phyloP scores from a whole-genome alignment of 2,888 invertebrate species.

The Tetragonula carbonaria region DNA sequence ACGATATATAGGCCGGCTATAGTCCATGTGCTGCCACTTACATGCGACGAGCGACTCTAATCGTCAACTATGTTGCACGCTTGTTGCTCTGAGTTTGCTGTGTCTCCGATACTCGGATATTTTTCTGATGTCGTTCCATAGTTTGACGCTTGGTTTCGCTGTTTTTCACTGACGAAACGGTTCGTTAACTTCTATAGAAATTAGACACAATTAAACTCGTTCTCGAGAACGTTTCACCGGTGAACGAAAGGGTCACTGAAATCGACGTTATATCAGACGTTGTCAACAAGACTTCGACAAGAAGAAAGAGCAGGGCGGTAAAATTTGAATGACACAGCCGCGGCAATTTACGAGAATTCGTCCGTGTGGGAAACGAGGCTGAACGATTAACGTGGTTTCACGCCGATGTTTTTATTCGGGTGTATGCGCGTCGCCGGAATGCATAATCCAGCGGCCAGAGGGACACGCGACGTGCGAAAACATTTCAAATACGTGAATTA shows the following conservation, averaged over 20 bases:
- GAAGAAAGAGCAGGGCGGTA: not conserved
- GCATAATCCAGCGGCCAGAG: conserved; percentile 33
- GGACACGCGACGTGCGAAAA: conserved; percentile 6
- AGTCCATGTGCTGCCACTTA: too few species aligned
- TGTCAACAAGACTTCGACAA: not conserved
- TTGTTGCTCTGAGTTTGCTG: too few species aligned
- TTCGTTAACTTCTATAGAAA: too few species aligned
- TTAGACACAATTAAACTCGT: too few species aligned
- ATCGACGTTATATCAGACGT: not conserved
- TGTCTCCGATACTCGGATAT: too few species aligned
- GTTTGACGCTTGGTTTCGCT: too few species aligned
- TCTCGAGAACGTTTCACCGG: too few species aligned
- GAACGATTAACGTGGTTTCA: conserved; percentile 15
- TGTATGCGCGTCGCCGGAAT: conserved; percentile 17
- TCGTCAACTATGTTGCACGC: too few species aligned
- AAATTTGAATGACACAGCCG: not conserved
- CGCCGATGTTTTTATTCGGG: conserved; percentile 10
- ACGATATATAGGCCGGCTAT: too few species aligned
- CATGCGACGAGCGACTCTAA: too few species aligned
- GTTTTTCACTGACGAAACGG: too few species aligned
- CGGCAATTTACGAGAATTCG: not conserved
- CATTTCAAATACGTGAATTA: conserved; percentile 43
- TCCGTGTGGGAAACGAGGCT: not conserved
- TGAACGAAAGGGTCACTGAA: not conserved
- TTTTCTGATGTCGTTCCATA: too few species aligned